Conservation (phyloP, 2,888 invertebrate species). For the Chalcosyrphus nemorum region DNA sequence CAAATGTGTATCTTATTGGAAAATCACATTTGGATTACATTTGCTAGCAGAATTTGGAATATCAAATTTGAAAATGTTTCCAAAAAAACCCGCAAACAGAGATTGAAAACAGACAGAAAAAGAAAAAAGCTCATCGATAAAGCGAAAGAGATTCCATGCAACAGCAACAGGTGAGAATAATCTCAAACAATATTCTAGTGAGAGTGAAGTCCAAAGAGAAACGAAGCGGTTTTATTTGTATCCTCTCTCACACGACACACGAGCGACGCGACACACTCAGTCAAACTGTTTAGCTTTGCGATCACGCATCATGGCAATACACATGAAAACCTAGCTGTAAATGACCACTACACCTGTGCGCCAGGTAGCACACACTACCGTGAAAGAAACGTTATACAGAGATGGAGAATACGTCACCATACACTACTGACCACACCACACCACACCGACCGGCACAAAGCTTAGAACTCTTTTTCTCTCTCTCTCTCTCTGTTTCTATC, state of each 20-base stretch:
- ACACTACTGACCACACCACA: constrained; percentile 33
- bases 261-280: constrained; percentile 2
- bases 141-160: constrained; percentile 35
- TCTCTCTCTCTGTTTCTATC: constrained; percentile 15
- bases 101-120: too few relatives aligned
- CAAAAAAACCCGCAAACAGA: neutral
- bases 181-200: constrained; percentile 76
- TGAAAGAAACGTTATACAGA: constrained; percentile 65
- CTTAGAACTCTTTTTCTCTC: constrained; percentile 22
- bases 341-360: constrained; percentile 68
- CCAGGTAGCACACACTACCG: constrained; percentile 12
- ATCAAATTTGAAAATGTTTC: neutral
- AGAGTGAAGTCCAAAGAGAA: constrained; percentile 76
- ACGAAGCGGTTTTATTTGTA: constrained; percentile 70
- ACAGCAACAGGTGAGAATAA: constrained; percentile 42
- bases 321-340: constrained; percentile 71
- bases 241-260: constrained; percentile 7
- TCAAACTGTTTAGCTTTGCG: constrained; percentile 54
- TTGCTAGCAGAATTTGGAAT: neutral
- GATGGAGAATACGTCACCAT: constrained; percentile 47
- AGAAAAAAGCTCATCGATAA: constrained; percentile 51
- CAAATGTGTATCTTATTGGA: constrained; percentile 21
- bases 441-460: constrained; percentile 46
- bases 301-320: constrained; percentile 61
- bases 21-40: neutral